These are phyloP conservation scores for Bellardia bayeri DNA, from an alignment of 2,888 invertebrate species.

Conservation along the genomic window DNA sequence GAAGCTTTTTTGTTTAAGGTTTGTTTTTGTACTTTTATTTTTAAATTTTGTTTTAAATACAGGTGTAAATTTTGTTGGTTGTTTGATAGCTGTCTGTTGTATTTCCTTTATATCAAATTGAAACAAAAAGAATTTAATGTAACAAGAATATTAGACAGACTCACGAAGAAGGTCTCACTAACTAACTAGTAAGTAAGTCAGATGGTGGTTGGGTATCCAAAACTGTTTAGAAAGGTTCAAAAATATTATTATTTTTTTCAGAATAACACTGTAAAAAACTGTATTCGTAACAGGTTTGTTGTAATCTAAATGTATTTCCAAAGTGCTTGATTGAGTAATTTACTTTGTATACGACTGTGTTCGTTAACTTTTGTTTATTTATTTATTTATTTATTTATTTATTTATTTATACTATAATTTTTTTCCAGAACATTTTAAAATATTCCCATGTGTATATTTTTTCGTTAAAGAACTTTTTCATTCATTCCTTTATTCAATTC, in stretches of 20 bases:
- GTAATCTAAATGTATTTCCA: neutral
- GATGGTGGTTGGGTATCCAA: no score
- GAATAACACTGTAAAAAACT: no score
- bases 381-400: conserved; percentile 39
- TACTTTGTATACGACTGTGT: conserved; percentile 1
- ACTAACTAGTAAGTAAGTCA: no score
- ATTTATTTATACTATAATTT: conserved; percentile 20
- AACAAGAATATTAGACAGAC: no score
- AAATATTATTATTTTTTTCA: no score
- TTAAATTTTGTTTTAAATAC: neutral
- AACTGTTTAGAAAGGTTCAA: no score
- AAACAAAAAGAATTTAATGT: no score
- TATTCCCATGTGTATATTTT: conserved; percentile 57
- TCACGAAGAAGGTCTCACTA: no score
- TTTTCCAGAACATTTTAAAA: neutral
- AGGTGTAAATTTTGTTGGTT: conserved; percentile 19
- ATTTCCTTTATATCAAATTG: neutral
- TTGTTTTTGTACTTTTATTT: neutral
- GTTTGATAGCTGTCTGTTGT: conserved; percentile 51
- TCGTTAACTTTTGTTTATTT: conserved; percentile 47
- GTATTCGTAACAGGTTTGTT: neutral
- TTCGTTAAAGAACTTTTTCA: conserved; percentile 30
- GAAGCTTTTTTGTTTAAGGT: neutral
- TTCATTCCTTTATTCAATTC: conserved; percentile 21
- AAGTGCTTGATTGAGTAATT: neutral